Evolutionary conservation across 1,140 invertebrate species (phyloP).

Genomic region (Andricus grossulariae): DNA sequence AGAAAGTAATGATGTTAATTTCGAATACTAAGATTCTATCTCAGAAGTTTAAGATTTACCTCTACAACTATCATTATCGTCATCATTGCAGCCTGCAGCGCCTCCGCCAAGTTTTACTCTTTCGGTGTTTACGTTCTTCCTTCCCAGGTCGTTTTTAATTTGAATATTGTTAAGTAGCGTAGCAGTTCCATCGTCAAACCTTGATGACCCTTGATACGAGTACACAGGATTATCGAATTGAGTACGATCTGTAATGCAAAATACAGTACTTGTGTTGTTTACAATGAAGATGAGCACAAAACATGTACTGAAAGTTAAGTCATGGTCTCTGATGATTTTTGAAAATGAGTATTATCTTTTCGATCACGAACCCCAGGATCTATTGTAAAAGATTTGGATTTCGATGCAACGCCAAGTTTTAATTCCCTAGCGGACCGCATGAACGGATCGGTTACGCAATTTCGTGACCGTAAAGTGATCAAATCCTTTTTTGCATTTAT

Average conservation of each 20-base stretch:
- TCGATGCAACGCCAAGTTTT: neutral
- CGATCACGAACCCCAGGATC: neutral
- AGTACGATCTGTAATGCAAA: slow-evolving; percentile 82
- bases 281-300: neutral
- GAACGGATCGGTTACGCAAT: too few relatives aligned
- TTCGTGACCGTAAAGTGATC: too few relatives aligned
- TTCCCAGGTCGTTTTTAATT: slow-evolving; percentile 84
- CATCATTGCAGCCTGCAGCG: slow-evolving; percentile 62
- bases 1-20: too few relatives aligned
- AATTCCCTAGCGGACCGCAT: too few relatives aligned
- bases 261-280: slow-evolving; percentile 2
- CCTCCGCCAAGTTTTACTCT: slow-evolving; percentile 60
- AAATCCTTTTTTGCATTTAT: too few relatives aligned
- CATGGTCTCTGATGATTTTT: neutral
- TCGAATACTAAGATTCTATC: too few relatives aligned
- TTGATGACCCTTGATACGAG: slow-evolving; percentile 81
- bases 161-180: slow-evolving; percentile 78
- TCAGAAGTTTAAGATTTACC: slow-evolving; percentile 57
- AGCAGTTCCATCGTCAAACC: slow-evolving; percentile 77
- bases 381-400: neutral
- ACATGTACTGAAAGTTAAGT: neutral
- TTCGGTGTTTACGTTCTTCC: slow-evolving; percentile 71
- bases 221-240: slow-evolving; percentile 97
- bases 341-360: neutral
- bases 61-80: slow-evolving; percentile 74